Evolutionary conservation across 2,888 invertebrate species (phyloP), one percentile per base, ranked within the genome.

Genomic region (Automeris io): DNA sequence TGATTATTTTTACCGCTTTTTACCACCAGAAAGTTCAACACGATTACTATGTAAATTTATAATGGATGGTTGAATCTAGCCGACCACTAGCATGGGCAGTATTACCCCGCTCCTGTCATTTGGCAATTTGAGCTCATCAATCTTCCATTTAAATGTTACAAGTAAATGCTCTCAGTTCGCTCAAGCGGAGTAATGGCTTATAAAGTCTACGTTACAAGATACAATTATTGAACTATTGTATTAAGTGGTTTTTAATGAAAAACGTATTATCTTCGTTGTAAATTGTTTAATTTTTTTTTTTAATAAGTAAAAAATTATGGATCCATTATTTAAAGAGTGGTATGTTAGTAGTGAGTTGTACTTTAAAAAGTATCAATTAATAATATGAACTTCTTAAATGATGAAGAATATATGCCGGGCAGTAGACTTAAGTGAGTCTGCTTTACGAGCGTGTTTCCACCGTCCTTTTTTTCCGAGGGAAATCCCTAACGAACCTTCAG

Each of bases 31-130:
- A 35, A 22, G 21, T 12, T 16, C 21, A 52, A 47, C 57, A 51
- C 56, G 66, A 73, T 70, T 67, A 61, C 67, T 71, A 70, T 73
- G 69, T 76, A 70, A 73, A 76, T 73, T 61, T 67, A 63, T 74
- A 77, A 77, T 70, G 67, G 69, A 75, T 72, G 62, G 68, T 40
- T 70, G 67, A 74, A 56, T 49, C 45, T 51, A 53, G 26, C 33
- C 49, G n/a, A n/a, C n/a, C 13, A 61, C 57, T 67, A 70, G 70
- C 72, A 50, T 37, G 48, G 61, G 58, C 64, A 64, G 63, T 63
- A 73, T 64, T 65, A 64, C 63, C 60, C 50, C 49, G 61, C 56
- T 46, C 55, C 66, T 63, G 72, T 70, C 71, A 65, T 61, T 52
- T 56, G 65, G 58, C 56, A 57, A 68, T 67, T 68, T 66, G 56